Conservation (phyloP, 1,140 invertebrate genomes). For the Bombus fervidus region DNA sequence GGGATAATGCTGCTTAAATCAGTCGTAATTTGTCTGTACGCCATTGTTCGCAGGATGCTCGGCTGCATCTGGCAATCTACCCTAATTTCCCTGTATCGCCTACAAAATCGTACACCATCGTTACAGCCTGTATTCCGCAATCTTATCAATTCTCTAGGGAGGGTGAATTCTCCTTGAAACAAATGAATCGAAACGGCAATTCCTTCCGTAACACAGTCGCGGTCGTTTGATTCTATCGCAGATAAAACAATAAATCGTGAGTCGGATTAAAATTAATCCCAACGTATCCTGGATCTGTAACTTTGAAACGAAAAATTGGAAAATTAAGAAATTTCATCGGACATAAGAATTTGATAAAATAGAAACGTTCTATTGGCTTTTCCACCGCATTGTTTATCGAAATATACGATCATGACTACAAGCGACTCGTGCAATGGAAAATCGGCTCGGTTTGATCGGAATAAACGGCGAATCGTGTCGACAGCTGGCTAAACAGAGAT, state of each 20-base stretch:
- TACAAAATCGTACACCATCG: neutral
- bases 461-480: neutral
- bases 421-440: neutral
- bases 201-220: too few species aligned
- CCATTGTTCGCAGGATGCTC: slow-evolving; percentile 15
- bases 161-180: neutral
- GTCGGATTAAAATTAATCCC: too few species aligned
- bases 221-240: too few species aligned
- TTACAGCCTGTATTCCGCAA: too few species aligned
- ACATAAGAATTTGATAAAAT: neutral
- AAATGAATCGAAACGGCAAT: neutral
- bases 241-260: neutral
- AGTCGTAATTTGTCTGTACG: slow-evolving; percentile 17
- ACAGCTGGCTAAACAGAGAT: neutral
- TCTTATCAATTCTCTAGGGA: neutral
- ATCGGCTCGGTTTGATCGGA: neutral
- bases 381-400: neutral
- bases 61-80: slow-evolving; percentile 16
- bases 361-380: neutral
- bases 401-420: neutral
- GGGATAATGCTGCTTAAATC: slow-evolving; percentile 44
- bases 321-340: too few species aligned
- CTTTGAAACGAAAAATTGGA: too few species aligned
- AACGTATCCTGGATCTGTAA: too few species aligned
- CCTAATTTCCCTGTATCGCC: slow-evolving; percentile 24